Conservation (phyloP, 2,888 invertebrate genomes). For the Clepsis dumicolana region DNA sequence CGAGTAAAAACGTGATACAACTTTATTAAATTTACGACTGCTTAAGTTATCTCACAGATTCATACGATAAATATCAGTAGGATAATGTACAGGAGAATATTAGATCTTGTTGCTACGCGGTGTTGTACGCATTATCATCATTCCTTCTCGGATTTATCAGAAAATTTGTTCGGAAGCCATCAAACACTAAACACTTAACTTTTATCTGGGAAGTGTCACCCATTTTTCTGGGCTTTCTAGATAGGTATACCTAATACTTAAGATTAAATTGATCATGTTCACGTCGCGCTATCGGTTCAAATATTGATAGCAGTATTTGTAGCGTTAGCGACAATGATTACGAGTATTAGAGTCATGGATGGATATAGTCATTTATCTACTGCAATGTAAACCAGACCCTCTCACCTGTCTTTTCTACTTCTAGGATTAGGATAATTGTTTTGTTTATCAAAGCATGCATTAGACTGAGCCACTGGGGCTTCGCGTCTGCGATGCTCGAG, state of each 20-base stretch:
- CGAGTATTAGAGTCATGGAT: no score
- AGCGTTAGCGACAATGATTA: no score
- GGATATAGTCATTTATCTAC: no score
- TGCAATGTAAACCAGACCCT: no score
- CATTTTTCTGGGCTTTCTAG: neutral
- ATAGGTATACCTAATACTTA: no score
- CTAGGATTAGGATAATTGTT: no score
- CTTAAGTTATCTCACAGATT: neutral
- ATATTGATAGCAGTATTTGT: no score
- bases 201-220: neutral
- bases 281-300: neutral
- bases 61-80: neutral
- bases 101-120: neutral
- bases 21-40: neutral
- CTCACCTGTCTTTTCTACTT: no score
- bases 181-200: neutral
- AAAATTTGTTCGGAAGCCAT: neutral
- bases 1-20: neutral
- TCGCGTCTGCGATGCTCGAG: no score
- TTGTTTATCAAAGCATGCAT: no score
- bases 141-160: neutral
- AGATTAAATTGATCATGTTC: neutral
- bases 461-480: no score
- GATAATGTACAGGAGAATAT: neutral
- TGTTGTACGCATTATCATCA: neutral